Percentiles rank a stretch among this genome's conserved stretches.
Conservation (phyloP, 2,888 invertebrate genomes). For the Nephrotoma appendiculata region DNA sequence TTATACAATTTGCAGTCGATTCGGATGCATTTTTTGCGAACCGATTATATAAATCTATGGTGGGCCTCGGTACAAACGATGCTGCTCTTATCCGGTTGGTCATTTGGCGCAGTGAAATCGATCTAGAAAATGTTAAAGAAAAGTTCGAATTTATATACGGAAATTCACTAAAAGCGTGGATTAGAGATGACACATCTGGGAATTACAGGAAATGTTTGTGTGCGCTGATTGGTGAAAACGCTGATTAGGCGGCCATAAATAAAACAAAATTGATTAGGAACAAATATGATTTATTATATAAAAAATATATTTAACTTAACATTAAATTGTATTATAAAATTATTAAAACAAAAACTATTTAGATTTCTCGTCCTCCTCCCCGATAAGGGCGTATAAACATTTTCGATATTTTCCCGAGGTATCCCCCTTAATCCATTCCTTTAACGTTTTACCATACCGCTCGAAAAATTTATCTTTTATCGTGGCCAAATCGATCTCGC, state of each 20-base stretch:
- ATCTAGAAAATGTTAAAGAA: constrained; percentile 70
- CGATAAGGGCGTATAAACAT: constrained; percentile 57
- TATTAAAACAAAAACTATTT: neutral
- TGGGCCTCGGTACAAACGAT: constrained; percentile 81
- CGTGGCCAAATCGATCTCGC: constrained; percentile 71
- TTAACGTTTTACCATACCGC: constrained; percentile 59
- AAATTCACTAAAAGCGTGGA: constrained; percentile 62
- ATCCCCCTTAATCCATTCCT: constrained; percentile 68
- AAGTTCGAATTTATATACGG: constrained; percentile 62
- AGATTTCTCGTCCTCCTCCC: constrained; percentile 19
- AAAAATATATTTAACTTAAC: neutral
- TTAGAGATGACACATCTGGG: constrained; percentile 71
- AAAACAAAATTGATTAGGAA: too few relatives aligned
- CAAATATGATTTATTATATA: neutral
- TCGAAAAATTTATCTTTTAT: constrained; percentile 65
- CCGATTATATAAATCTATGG: constrained; percentile 74
- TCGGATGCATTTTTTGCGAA: constrained; percentile 75
- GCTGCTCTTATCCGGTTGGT: constrained; percentile 69
- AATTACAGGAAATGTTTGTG: constrained; percentile 74
- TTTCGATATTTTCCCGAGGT: constrained; percentile 80
- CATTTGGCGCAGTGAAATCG: constrained; percentile 70
- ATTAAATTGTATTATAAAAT: too few relatives aligned
- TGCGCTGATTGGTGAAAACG: constrained; percentile 43
- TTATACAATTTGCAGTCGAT: constrained; percentile 66
- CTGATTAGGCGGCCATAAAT: neutral